phyloP scores from a whole-genome alignment of 2,113 vertebrate species.

The Daboia siamensis region DNA sequence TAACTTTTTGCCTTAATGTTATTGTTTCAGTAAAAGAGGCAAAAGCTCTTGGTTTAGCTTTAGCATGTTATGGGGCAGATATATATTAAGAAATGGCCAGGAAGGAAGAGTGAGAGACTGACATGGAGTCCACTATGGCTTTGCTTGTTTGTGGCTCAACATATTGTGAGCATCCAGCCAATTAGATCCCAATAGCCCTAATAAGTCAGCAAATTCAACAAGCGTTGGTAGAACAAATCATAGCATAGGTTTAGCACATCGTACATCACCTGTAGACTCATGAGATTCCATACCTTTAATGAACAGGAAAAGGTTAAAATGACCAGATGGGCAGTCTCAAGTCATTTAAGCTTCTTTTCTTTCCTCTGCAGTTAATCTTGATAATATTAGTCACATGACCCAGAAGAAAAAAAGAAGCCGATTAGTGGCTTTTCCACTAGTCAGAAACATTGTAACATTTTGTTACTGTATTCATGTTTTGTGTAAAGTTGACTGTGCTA shows the following conservation, averaged over 20 bases:
- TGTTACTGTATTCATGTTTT: slow-evolving; percentile 12
- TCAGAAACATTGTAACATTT: slow-evolving; percentile 38
- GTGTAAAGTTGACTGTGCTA: not conserved
- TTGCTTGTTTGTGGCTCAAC: not conserved
- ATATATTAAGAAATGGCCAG: not conserved
- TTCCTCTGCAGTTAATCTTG: slow-evolving; percentile 84
- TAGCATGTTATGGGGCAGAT: not conserved
- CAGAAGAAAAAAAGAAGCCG: slow-evolving; percentile 72
- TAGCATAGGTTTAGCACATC: not conserved
- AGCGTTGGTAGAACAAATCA: not conserved
- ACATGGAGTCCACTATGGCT: not conserved
- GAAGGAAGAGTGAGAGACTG: not conserved
- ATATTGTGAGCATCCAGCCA: not conserved
- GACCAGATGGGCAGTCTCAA: slow-evolving; percentile 65
- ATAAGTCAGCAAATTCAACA: not conserved
- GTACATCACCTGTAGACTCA: slow-evolving; percentile 48
- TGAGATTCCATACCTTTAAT: slow-evolving; percentile 66
- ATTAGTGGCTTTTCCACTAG: slow-evolving; percentile 65
- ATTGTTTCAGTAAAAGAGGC: not conserved
- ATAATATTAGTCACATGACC: slow-evolving; percentile 72
- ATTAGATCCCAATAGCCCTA: not conserved
- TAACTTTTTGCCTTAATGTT: not conserved
- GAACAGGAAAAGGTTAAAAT: slow-evolving; percentile 70
- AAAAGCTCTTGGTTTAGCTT: not conserved
- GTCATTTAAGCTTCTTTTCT: slow-evolving; percentile 77